Evolutionary conservation across 2,113 vertebrate genomes (phyloP).

Genomic region (Saguinus midas): DNA sequence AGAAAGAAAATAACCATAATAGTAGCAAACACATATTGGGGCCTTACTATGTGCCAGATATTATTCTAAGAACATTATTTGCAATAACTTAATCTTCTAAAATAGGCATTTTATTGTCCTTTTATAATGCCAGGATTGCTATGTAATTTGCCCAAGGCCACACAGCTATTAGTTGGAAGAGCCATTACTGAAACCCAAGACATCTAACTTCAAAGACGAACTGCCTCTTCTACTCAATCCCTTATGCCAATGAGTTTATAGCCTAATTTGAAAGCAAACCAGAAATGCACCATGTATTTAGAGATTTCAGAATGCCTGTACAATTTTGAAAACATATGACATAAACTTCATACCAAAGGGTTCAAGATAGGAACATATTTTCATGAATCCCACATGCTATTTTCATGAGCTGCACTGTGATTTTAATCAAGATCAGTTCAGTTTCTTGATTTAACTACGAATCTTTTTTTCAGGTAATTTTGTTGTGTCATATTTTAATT

Average conservation of each 20-base stretch:
- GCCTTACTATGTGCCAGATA: background rate
- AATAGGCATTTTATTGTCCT: background rate
- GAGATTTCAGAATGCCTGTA: background rate
- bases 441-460: background rate
- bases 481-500: background rate
- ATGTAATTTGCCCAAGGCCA: background rate
- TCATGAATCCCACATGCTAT: background rate
- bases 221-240: background rate
- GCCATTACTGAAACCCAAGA: background rate
- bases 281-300: background rate
- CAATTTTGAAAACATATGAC: background rate
- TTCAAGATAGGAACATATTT: conserved; percentile 16
- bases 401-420: background rate
- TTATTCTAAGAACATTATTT: background rate
- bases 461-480: background rate
- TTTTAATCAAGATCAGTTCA: background rate
- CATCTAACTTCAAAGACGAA: background rate
- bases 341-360: background rate
- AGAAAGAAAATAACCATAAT: background rate
- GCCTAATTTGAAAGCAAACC: background rate
- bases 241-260: background rate
- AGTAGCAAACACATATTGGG: background rate
- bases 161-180: background rate
- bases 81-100: background rate
- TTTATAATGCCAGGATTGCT: background rate